A percentile compares a stretch with the other conserved stretches of the same genome.
Conservation (phyloP, 2,888 invertebrate species). For the Odontocolon sp. region DNA sequence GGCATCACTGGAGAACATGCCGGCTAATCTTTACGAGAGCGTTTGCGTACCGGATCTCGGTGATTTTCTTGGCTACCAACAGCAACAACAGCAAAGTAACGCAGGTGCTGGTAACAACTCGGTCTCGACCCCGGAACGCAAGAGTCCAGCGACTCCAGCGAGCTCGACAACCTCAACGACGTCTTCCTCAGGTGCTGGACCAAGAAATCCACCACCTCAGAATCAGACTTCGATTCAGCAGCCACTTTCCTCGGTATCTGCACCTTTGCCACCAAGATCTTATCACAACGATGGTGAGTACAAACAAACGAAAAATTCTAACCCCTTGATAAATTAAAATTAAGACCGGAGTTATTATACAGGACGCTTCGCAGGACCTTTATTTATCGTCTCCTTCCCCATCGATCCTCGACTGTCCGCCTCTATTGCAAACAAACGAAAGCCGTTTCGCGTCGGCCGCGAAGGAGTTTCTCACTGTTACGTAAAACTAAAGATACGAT, state of each 20-base stretch:
- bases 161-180: constrained; percentile 75
- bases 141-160: constrained; percentile 73
- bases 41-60: constrained; percentile 90
- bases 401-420: too few relatives aligned
- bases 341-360: neutral
- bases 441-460: constrained; percentile 72
- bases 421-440: constrained; percentile 71
- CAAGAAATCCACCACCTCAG: constrained; percentile 53
- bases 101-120: constrained; percentile 63
- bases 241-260: constrained; percentile 60
- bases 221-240: constrained; percentile 59
- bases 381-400: constrained; percentile 7
- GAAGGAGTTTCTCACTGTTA: constrained; percentile 77
- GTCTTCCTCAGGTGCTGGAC: constrained; percentile 63
- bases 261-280: constrained; percentile 70
- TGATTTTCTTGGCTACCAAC: constrained; percentile 85
- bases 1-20: constrained; percentile 87
- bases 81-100: constrained; percentile 58
- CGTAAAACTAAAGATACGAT: constrained; percentile 66
- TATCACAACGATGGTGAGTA: constrained; percentile 79
- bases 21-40: constrained; percentile 90
- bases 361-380: constrained; percentile 21
- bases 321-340: neutral
- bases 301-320: neutral
- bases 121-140: constrained; percentile 66